Conservation (phyloP, 2,888 invertebrate genomes). For the Clunio marinus region DNA sequence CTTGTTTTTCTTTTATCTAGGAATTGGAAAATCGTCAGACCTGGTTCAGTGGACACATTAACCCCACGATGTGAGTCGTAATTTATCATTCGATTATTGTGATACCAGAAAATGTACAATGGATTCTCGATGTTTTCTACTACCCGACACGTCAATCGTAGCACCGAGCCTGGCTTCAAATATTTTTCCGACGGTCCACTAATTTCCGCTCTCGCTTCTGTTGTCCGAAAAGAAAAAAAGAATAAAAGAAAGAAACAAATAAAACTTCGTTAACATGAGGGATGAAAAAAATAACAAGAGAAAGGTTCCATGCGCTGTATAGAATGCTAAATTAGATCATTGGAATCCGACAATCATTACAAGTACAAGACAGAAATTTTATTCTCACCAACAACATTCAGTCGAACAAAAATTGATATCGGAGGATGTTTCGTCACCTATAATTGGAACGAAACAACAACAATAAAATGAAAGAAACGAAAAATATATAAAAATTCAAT, state of each 20-base stretch:
- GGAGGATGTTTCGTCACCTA: conserved; percentile 59
- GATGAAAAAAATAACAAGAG: no score
- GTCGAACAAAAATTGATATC: conserved; percentile 70
- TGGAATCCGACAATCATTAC: no score
- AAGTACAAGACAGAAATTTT: no score
- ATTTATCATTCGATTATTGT: conserved; percentile 79
- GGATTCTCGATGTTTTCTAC: conserved; percentile 72
- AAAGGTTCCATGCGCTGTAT: no score
- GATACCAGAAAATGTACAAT: conserved; percentile 72
- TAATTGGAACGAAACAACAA: background rate
- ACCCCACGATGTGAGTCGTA: conserved; percentile 73
- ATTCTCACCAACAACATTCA: conserved; percentile 78
- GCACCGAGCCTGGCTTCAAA: conserved; percentile 74
- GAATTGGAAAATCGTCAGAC: conserved; percentile 19
- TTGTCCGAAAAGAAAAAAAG: background rate
- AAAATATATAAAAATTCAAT: conserved; percentile 28
- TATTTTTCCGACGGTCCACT: conserved; percentile 76
- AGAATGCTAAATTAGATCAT: no score
- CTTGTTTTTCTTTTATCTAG: no score
- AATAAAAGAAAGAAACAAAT: no score
- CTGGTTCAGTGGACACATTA: conserved; percentile 66
- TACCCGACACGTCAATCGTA: conserved; percentile 70
- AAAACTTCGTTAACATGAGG: background rate
- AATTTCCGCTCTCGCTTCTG: conserved; percentile 75
- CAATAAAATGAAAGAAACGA: no score